Base-by-base conservation (phyloP, 2,113 vertebrate genomes). In the Xenopus tropicalis region DNA sequence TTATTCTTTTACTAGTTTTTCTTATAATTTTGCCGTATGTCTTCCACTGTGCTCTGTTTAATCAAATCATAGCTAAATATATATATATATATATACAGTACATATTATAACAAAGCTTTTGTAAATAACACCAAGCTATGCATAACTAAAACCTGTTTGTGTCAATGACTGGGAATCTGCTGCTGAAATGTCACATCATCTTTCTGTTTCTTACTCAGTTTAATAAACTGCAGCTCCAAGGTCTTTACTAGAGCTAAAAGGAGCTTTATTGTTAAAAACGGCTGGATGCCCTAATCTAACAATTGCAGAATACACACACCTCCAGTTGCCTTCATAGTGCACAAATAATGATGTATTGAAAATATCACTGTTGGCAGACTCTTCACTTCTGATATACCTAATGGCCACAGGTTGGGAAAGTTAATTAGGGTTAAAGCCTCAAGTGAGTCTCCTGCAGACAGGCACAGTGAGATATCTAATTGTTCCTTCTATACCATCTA, bases 391-490 rank as follows among this genome's bases (percentile, higher is more conserved):
- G 54, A 57, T 57, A 20, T 57, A 17, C 20, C 54, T 17, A 57
- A 19, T 11, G 4, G 20, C 19, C 54, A 57, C 54, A 57, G 54
- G 54, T 19, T 57, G 19, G 10, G 54, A 20, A 57, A 19, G 4
- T 57, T 57, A 57, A 57, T 21, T 57, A 57, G n/a, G 54, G 54
- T 57, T 57, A 57, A 57, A 21, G 1, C 54, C 54, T 57, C 54
- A 57, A 57, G 54, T 57, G n/a, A 57, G 20, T 57, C 54, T 19
- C 54, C 54, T 57, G 54, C 54, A 57, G 54, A 11, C 54, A 57
- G 4, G 16, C 54, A 57, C 54, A 19, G 54, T 20, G 4, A 57
- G 17, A 21, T 19, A 21, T 17, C 7, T 3, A 57, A 57, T 21
- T 57, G n/a, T 21, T 20, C 54, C 17, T 57, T 57, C n/a, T 19